Evolutionary conservation across 2,888 invertebrate genomes (phyloP).

Genomic region (Cheilosia impressa): DNA sequence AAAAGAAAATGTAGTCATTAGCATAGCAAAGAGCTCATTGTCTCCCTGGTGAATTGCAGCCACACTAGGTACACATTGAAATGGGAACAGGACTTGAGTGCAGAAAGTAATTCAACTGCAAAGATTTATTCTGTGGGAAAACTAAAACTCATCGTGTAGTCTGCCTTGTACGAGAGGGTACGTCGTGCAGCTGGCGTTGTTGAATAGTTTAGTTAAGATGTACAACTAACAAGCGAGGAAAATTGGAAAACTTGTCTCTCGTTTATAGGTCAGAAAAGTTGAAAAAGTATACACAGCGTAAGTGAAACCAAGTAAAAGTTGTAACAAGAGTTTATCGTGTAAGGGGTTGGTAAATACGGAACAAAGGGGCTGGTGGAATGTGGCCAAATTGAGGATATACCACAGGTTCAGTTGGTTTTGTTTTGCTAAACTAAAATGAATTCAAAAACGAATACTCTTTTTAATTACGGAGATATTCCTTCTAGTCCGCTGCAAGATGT

Average conservation of each 20-base stretch:
- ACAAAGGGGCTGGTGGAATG: too few species aligned
- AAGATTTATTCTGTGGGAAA: slow-evolving; percentile 10
- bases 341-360: neutral
- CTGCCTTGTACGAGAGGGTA: neutral
- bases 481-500: too few species aligned
- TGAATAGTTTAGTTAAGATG: neutral
- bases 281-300: neutral
- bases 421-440: too few species aligned
- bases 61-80: slow-evolving; percentile 1
- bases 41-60: slow-evolving; percentile 1
- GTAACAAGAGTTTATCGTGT: neutral
- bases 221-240: slow-evolving; percentile 5
- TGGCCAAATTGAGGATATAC: too few species aligned
- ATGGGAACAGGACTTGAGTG: slow-evolving; percentile 14
- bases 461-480: too few species aligned
- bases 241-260: slow-evolving; percentile 3
- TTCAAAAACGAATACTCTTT: too few species aligned
- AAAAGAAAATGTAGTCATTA: slow-evolving; percentile 9
- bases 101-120: slow-evolving; percentile 15
- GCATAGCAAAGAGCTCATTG: neutral
- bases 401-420: too few species aligned
- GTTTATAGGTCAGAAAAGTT: neutral
- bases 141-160: slow-evolving; percentile 2
- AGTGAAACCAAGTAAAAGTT: neutral
- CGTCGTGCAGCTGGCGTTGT: neutral